Percentiles rank a stretch among this genome's conserved stretches.
Conservation (phyloP, 2,113 vertebrate genomes). For the Pteropus alecto region DNA sequence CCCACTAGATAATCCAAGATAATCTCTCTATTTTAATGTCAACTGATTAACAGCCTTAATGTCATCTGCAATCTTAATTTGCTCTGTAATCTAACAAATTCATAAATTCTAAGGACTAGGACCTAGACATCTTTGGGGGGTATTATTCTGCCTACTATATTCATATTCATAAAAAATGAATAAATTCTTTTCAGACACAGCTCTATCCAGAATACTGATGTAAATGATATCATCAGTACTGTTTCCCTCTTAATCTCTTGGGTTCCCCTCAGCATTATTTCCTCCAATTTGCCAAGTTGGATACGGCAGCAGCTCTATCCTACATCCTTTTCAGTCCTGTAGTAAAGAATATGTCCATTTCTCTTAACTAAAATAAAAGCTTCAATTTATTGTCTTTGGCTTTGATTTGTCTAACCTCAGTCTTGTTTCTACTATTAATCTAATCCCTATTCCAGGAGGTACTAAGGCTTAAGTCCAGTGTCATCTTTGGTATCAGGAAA, state of each 20-base stretch:
- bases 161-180: background rate
- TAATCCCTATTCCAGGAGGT: background rate
- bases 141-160: background rate
- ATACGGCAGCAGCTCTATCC: no score
- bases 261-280: background rate
- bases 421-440: background rate
- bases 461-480: background rate
- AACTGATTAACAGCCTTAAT: background rate
- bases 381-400: background rate
- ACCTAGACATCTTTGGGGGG: background rate
- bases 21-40: background rate
- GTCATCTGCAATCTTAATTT: background rate
- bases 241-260: background rate
- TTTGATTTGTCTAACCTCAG: background rate
- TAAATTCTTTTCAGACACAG: background rate
- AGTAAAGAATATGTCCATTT: background rate
- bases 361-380: background rate
- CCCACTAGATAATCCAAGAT: background rate
- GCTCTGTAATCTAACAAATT: background rate
- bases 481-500: background rate
- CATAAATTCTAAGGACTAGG: background rate
- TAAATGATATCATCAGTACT: background rate
- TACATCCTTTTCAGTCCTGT: background rate
- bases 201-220: background rate
- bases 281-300: background rate